These are phyloP conservation scores for Monochamus alternatus DNA, from an alignment of 2,888 invertebrate species.

Conservation along the genomic window DNA sequence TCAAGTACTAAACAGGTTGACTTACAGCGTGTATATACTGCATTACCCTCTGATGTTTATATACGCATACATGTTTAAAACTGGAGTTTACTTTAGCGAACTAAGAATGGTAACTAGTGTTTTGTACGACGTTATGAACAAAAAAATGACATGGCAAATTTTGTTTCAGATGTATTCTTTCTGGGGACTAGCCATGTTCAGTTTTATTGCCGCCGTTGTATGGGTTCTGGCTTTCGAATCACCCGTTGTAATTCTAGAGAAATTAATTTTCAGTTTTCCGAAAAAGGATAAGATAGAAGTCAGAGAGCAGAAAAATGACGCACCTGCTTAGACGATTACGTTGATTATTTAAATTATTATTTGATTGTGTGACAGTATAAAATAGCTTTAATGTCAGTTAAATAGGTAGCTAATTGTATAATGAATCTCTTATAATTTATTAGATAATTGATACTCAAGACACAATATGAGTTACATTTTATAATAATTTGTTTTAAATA, in stretches of 20 bases:
- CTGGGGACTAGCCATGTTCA: conserved; percentile 69
- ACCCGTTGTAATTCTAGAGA: conserved; percentile 69
- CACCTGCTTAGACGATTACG: too few species aligned
- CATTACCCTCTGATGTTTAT: conserved; percentile 66
- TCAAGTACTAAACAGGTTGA: conserved; percentile 73
- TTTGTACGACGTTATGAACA: background rate
- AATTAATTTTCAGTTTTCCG: conserved; percentile 40
- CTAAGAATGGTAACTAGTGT: conserved; percentile 56
- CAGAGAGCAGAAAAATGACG: conserved; percentile 8
- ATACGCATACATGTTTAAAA: conserved; percentile 42
- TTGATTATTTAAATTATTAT: too few species aligned
- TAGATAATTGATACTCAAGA: too few species aligned
- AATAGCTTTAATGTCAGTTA: too few species aligned
- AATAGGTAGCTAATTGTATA: too few species aligned
- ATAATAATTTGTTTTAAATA: too few species aligned
- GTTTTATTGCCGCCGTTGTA: conserved; percentile 65
- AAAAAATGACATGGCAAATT: background rate
- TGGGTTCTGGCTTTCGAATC: conserved; percentile 69
- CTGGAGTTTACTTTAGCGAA: conserved; percentile 53
- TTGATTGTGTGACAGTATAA: too few species aligned
- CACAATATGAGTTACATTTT: too few species aligned
- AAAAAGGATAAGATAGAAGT: background rate
- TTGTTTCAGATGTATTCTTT: conserved; percentile 63
- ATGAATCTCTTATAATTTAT: too few species aligned
- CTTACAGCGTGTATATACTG: conserved; percentile 73